Conservation (phyloP, 2,888 invertebrate species). For the Acutogordius australiensis region DNA sequence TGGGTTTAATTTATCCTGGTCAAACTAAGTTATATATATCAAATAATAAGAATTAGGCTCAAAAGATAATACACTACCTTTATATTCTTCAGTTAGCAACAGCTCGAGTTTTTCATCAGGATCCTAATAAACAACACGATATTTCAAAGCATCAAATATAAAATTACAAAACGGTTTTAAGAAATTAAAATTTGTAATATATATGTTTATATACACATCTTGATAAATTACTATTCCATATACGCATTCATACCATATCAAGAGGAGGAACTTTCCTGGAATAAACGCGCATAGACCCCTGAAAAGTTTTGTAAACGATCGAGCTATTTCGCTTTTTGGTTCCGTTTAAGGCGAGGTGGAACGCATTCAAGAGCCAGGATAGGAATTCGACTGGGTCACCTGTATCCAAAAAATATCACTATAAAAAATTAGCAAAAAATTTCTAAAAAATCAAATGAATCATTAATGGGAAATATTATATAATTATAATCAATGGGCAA, state of each 20-base stretch:
- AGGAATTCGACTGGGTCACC: conserved; percentile 89
- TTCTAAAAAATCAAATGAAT: no score
- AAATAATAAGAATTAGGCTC: no score
- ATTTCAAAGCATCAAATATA: conserved; percentile 26
- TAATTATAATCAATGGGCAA: no score
- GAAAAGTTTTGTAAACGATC: conserved; percentile 71
- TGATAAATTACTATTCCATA: no score
- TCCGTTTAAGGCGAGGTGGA: conserved; percentile 73
- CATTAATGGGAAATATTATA: no score
- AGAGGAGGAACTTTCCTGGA: conserved; percentile 70
- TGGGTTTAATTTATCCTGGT: no score
- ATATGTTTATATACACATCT: neutral
- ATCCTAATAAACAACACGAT: conserved; percentile 6
- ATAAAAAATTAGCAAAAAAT: conserved; percentile 12
- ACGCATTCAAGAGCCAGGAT: conserved; percentile 83
- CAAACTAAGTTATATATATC: no score
- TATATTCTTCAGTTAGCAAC: conserved; percentile 52
- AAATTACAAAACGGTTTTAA: conserved; percentile 20
- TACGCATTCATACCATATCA: conserved; percentile 33
- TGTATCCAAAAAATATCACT: conserved; percentile 24
- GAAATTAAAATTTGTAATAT: conserved; percentile 6
- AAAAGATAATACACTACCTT: conserved; percentile 25
- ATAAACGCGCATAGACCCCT: conserved; percentile 31
- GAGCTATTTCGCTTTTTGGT: conserved; percentile 32
- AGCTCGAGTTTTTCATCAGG: conserved; percentile 53